A percentile compares a stretch with the other conserved stretches of the same genome.
Evolutionary conservation across 2,888 invertebrate species (phyloP).

Genomic region (Dione juno): DNA sequence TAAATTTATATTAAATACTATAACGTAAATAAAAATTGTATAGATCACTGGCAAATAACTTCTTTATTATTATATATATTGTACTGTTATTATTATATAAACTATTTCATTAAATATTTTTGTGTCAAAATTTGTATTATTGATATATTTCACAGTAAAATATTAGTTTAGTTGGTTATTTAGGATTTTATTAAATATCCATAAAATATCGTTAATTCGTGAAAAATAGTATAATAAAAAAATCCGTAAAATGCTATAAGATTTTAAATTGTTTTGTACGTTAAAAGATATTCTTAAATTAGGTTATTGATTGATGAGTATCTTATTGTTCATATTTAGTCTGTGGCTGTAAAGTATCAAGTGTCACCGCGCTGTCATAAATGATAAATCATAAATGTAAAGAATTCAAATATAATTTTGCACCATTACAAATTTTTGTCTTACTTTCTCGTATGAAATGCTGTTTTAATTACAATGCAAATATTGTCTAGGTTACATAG

Average conservation of each 20-base stretch:
- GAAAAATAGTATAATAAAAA: no score
- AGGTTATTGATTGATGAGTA: no score
- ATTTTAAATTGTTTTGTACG: no score
- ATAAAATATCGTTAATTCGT: no score
- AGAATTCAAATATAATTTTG: conserved; percentile 4
- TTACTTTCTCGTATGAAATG: background rate
- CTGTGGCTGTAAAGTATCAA: background rate
- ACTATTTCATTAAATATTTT: conserved; percentile 58
- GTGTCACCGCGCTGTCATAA: no score
- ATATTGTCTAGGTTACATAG: background rate
- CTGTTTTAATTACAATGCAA: background rate
- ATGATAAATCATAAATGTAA: background rate
- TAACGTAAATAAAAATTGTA: conserved; percentile 44
- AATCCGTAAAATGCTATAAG: no score
- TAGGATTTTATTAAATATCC: no score
- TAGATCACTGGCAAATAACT: conserved; percentile 48
- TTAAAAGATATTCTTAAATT: no score
- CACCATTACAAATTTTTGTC: background rate
- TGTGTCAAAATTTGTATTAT: conserved; percentile 51
- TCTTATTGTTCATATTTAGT: background rate
- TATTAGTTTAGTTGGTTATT: no score
- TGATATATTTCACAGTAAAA: background rate
- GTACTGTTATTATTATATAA: conserved; percentile 49
- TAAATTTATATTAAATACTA: conserved; percentile 49
- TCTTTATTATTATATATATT: conserved; percentile 45